phyloP scores from a whole-genome alignment of 1,140 invertebrate genomes.

The Drosophila pectinifera region DNA sequence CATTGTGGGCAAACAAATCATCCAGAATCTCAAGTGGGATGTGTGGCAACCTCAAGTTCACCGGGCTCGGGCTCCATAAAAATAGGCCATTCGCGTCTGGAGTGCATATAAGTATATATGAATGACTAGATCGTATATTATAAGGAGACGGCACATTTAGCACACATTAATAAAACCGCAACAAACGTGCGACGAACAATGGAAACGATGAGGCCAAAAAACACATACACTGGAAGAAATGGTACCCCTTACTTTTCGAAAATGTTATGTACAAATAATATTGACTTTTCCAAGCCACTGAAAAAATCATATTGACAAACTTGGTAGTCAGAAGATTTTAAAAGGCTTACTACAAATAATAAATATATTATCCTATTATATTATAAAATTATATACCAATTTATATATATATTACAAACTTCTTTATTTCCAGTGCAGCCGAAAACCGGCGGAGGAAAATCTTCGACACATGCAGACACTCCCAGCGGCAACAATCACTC shows the following conservation, averaged over 20 bases:
- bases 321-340: too few species aligned
- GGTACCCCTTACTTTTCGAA: too few species aligned
- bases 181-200: constrained; percentile 68
- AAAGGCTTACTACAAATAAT: too few species aligned
- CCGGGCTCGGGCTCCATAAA: constrained; percentile 41
- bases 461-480: constrained; percentile 51
- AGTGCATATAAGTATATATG: constrained; percentile 46
- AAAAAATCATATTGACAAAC: too few species aligned
- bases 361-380: too few species aligned
- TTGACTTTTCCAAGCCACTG: too few species aligned
- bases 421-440: background rate
- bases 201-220: constrained; percentile 16
- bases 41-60: constrained; percentile 32
- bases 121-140: constrained; percentile 66
- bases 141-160: constrained; percentile 73
- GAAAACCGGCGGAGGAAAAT: constrained; percentile 17
- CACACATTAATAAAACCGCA: constrained; percentile 79
- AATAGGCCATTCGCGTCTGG: constrained; percentile 46
- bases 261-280: background rate
- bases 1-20: constrained; percentile 58
- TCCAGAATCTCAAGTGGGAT: constrained; percentile 15
- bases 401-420: too few species aligned
- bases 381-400: too few species aligned
- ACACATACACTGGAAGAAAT: background rate
- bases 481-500: constrained; percentile 71